Evolutionary conservation across 2,888 invertebrate genomes (phyloP).

Genomic region (Chymomyza fuscimana): DNA sequence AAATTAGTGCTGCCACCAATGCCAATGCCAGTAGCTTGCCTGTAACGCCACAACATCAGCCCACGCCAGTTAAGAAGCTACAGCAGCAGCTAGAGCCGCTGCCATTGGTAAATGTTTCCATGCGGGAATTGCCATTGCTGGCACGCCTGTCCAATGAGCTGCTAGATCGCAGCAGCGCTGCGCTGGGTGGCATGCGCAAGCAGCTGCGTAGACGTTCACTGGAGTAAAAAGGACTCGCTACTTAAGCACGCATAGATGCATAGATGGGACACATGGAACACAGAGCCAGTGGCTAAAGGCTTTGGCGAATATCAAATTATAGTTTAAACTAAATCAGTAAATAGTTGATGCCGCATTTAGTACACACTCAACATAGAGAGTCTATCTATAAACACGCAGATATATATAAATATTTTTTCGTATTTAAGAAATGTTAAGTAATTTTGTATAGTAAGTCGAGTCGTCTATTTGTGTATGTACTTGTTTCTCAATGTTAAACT

Average conservation of each 20-base stretch:
- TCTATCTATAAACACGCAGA: conserved; percentile 24
- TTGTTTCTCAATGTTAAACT: conserved; percentile 6
- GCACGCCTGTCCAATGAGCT: conserved; percentile 77
- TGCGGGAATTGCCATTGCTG: conserved; percentile 78
- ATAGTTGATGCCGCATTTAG: conserved; percentile 59
- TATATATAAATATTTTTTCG: conserved; percentile 39
- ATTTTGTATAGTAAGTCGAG: conserved; percentile 45
- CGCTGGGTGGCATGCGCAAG: conserved; percentile 58
- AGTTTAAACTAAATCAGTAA: conserved; percentile 68
- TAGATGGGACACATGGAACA: not conserved
- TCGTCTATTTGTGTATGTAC: not conserved
- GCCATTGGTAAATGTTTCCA: conserved; percentile 79
- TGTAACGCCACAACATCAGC: conserved; percentile 75
- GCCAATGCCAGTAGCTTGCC: conserved; percentile 71
- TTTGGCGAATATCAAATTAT: conserved; percentile 53
- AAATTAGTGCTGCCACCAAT: conserved; percentile 38
- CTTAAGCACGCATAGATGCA: too few relatives aligned
- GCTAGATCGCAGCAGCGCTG: conserved; percentile 70
- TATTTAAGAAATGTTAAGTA: conserved; percentile 55
- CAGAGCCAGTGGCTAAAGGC: conserved; percentile 8
- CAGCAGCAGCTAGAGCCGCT: conserved; percentile 77
- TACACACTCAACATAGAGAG: conserved; percentile 59
- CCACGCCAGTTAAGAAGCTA: conserved; percentile 74
- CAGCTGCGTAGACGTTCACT: conserved; percentile 67
- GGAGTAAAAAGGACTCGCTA: conserved; percentile 51